A percentile compares a stretch with the other conserved stretches of the same genome.
phyloP scores from a whole-genome alignment of 2,888 invertebrate genomes.

The Dermolepida albohirtum region DNA sequence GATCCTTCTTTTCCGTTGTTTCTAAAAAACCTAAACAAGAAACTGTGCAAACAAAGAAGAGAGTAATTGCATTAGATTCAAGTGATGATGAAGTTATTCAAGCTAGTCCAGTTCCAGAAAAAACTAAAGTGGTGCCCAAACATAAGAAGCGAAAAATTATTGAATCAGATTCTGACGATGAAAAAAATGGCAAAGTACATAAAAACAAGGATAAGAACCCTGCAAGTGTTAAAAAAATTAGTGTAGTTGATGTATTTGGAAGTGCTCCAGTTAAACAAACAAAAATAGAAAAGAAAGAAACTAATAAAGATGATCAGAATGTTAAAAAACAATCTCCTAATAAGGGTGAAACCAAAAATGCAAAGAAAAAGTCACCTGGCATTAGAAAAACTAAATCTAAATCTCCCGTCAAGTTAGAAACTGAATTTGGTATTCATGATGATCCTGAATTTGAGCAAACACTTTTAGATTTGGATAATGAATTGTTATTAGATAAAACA shows the following conservation, averaged over 20 bases:
- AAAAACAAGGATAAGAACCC: slow-evolving; percentile 59
- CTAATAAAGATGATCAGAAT: slow-evolving; percentile 29
- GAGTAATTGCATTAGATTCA: slow-evolving; percentile 64
- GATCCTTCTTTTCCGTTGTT: slow-evolving; percentile 69
- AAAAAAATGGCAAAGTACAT: slow-evolving; percentile 57
- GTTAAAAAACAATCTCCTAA: slow-evolving; percentile 24
- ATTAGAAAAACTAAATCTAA: slow-evolving; percentile 41
- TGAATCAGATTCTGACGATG: slow-evolving; percentile 55
- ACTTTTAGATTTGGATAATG: slow-evolving; percentile 73
- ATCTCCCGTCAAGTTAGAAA: slow-evolving; percentile 50
- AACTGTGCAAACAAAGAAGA: slow-evolving; percentile 58
- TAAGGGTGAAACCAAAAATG: background rate
- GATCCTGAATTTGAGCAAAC: slow-evolving; percentile 80
- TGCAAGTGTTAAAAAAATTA: slow-evolving; percentile 58
- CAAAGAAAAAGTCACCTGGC: slow-evolving; percentile 17
- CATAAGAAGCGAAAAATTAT: slow-evolving; percentile 52
- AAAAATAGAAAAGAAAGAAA: slow-evolving; percentile 57
- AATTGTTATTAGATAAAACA: slow-evolving; percentile 60
- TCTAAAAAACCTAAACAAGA: slow-evolving; percentile 54
- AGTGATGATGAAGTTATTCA: slow-evolving; percentile 71
- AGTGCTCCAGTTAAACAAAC: slow-evolving; percentile 70
- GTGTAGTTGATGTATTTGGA: slow-evolving; percentile 71
- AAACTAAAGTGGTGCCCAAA: slow-evolving; percentile 51
- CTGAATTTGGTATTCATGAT: slow-evolving; percentile 70
- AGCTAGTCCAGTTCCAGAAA: slow-evolving; percentile 65